Evolutionary conservation across 2,888 invertebrate genomes (phyloP).

Genomic region (Isoperla grammatica): DNA sequence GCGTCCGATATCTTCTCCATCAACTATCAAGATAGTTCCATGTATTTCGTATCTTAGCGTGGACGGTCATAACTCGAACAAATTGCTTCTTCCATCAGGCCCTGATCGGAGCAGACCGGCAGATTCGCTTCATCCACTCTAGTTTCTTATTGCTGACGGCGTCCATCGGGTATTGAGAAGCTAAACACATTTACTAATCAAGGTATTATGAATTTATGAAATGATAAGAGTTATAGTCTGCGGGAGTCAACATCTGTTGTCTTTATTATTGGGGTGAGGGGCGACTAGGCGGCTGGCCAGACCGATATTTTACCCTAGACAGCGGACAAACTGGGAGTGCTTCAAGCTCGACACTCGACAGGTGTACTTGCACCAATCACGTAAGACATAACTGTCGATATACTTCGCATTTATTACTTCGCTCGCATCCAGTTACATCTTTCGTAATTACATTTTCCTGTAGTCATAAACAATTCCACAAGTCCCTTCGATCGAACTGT

Average conservation of each 20-base stretch:
- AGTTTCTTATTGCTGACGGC: background rate
- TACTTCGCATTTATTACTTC: too few relatives aligned
- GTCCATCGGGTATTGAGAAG: background rate
- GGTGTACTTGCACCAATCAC: too few relatives aligned
- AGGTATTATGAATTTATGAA: conserved; percentile 32
- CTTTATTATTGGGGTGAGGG: conserved; percentile 27
- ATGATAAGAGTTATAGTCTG: conserved; percentile 29
- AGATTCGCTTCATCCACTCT: background rate
- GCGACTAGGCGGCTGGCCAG: background rate
- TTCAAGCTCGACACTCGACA: too few relatives aligned
- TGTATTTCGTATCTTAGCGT: too few relatives aligned
- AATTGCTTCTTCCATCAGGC: conserved; percentile 17
- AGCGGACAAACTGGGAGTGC: too few relatives aligned
- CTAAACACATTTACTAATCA: conserved; percentile 28
- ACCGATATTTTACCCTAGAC: background rate
- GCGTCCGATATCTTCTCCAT: too few relatives aligned
- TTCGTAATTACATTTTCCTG: too few relatives aligned
- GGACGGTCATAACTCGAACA: conserved; percentile 26
- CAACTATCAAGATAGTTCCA: too few relatives aligned
- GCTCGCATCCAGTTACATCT: too few relatives aligned
- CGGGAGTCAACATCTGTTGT: conserved; percentile 24
- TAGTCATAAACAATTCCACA: too few relatives aligned
- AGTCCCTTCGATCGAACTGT: too few relatives aligned
- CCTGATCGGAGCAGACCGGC: conserved; percentile 13
- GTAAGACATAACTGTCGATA: too few relatives aligned